A percentile compares a stretch with the other conserved stretches of the same genome.
Conservation (phyloP, 2,888 invertebrate genomes). For the Tipula confusa region DNA sequence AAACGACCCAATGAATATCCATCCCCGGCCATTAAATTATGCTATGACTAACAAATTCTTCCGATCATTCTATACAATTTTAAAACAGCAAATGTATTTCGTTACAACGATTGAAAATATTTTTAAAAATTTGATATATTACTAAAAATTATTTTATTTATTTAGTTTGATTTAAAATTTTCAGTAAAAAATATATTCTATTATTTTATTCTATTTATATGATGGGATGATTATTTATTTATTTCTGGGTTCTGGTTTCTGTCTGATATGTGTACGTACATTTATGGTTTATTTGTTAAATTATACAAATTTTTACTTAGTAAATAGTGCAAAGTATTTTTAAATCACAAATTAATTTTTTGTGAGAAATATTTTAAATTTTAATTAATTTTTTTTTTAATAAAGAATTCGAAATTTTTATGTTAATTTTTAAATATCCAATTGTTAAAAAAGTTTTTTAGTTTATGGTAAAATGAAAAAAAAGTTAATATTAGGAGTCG, state of each 20-base stretch:
- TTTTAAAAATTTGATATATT: neutral
- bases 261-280: neutral
- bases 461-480: neutral
- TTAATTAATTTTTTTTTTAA: neutral
- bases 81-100: neutral
- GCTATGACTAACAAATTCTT: neutral
- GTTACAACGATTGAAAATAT: neutral
- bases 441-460: neutral
- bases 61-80: neutral
- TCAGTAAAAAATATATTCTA: neutral
- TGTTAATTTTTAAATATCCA: neutral
- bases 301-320: neutral
- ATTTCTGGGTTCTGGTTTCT: neutral
- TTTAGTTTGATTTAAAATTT: neutral
- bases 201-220: neutral
- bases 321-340: neutral
- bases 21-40: neutral
- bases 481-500: slow-evolving; percentile 31
- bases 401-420: neutral
- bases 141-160: neutral
- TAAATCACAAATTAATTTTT: neutral
- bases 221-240: neutral
- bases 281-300: neutral
- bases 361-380: neutral
- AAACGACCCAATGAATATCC: neutral